phyloP scores from a whole-genome alignment of 53 echinoderm and acorn worm genomes.

The Apostichopus leukothele region DNA sequence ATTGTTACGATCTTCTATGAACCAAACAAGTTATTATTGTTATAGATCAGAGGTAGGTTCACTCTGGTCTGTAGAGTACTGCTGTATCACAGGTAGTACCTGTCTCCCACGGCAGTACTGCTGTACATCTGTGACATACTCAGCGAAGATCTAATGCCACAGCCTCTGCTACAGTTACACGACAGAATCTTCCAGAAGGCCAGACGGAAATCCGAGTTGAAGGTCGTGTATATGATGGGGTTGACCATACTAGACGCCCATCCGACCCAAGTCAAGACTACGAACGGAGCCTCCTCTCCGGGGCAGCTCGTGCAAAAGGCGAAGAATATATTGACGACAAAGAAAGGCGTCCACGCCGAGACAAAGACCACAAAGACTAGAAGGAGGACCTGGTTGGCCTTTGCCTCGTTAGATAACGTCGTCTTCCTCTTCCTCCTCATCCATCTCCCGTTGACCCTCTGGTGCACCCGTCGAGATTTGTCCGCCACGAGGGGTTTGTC shows the following conservation, averaged over 20 bases:
- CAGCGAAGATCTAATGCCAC: no score
- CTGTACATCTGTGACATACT: no score
- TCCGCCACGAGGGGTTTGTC: background rate
- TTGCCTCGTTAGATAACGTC: conserved; percentile 48
- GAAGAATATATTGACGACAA: conserved; percentile 60
- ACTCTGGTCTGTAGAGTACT: no score
- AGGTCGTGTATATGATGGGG: conserved; percentile 79
- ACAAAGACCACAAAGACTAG: conserved; percentile 77
- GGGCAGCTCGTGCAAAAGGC: conserved; percentile 57
- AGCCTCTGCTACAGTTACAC: conserved; percentile 18
- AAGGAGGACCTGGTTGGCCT: conserved; percentile 83
- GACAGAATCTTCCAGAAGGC: conserved; percentile 69
- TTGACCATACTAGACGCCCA: conserved; percentile 88
- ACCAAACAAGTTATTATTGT: no score
- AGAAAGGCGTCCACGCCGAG: conserved; percentile 84
- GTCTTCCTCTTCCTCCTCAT: background rate
- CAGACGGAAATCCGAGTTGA: conserved; percentile 69
- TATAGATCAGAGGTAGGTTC: no score
- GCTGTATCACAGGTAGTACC: no score
- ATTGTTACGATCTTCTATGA: no score
- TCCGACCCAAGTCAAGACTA: conserved; percentile 79
- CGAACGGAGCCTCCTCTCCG: conserved; percentile 41
- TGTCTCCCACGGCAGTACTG: no score
- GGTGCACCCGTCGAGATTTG: background rate
- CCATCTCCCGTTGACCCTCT: background rate